Evolutionary conservation across 2,888 invertebrate species (phyloP).

Genomic region (Tuta absoluta): DNA sequence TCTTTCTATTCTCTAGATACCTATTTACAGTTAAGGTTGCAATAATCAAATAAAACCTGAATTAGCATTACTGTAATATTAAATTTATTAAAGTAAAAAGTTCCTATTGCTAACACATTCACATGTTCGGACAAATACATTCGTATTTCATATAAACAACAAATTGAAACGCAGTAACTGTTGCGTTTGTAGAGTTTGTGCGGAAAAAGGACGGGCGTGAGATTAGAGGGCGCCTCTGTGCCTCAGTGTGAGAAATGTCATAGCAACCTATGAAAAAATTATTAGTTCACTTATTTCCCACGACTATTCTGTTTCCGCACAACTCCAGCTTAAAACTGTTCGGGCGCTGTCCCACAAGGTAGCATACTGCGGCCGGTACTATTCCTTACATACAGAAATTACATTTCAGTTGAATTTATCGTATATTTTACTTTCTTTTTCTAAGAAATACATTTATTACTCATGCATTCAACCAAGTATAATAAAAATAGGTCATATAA

Average conservation of each 20-base stretch:
- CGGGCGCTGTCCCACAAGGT: neutral
- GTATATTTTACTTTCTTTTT: no score
- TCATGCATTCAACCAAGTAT: neutral
- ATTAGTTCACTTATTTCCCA: no score
- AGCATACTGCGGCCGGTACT: neutral
- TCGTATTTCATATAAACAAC: constrained; percentile 22
- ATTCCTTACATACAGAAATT: neutral
- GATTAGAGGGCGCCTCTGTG: no score
- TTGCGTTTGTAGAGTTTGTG: no score
- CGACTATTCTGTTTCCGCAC: no score
- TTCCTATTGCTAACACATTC: constrained; percentile 35
- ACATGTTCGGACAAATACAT: constrained; percentile 14
- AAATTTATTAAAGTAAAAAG: constrained; percentile 49
- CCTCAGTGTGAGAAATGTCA: no score
- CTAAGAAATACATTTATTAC: neutral
- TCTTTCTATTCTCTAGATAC: no score
- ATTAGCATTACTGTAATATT: constrained; percentile 32
- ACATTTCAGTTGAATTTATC: neutral
- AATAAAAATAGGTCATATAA: neutral
- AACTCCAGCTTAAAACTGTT: neutral
- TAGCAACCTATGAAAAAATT: no score
- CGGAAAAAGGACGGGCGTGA: no score
- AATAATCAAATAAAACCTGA: constrained; percentile 29
- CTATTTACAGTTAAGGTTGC: no score
- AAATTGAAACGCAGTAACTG: no score